Percentiles rank a stretch among this genome's conserved stretches.
Conservation (phyloP, 2,113 vertebrate genomes). For the Anseranas semipalmata region DNA sequence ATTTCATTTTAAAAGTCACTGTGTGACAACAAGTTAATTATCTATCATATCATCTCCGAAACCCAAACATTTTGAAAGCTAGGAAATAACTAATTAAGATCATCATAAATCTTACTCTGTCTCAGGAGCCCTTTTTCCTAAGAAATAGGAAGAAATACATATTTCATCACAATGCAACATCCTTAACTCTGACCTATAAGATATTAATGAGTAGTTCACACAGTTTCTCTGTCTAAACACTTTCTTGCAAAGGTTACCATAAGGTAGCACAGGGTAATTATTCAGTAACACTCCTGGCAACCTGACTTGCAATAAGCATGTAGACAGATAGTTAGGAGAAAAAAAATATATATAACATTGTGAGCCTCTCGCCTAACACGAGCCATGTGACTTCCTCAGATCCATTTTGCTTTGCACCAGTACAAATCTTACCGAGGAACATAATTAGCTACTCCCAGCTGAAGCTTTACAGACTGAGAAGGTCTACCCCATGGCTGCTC, state of each 20-base stretch:
- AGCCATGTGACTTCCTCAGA: not conserved
- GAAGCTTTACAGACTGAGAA: too few species aligned
- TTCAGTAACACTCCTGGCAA: not conserved
- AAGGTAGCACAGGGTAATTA: not conserved
- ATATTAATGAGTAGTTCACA: slow-evolving; percentile 4
- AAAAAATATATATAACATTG: not conserved
- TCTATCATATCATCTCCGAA: slow-evolving; percentile 62
- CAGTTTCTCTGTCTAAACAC: slow-evolving; percentile 16
- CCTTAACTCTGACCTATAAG: slow-evolving; percentile 44
- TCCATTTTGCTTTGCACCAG: not conserved
- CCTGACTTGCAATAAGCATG: not conserved
- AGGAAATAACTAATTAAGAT: slow-evolving; percentile 71
- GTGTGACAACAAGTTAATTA: slow-evolving; percentile 66
- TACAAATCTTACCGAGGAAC: not conserved
- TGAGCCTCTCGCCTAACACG: not conserved
- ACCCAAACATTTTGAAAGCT: slow-evolving; percentile 67
- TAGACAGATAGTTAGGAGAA: not conserved
- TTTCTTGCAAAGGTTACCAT: slow-evolving; percentile 8
- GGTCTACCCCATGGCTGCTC: not conserved
- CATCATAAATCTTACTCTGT: slow-evolving; percentile 58
- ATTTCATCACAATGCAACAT: slow-evolving; percentile 48
- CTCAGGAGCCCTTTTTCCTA: slow-evolving; percentile 49
- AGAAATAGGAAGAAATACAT: slow-evolving; percentile 60
- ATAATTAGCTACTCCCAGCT: not conserved
- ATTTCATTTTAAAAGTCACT: slow-evolving; percentile 48